Percentiles rank a stretch among this genome's conserved stretches.
These are phyloP conservation scores for Ardeotis arabs DNA, from an alignment of 2,113 vertebrate genomes.

Conservation along the genomic window DNA sequence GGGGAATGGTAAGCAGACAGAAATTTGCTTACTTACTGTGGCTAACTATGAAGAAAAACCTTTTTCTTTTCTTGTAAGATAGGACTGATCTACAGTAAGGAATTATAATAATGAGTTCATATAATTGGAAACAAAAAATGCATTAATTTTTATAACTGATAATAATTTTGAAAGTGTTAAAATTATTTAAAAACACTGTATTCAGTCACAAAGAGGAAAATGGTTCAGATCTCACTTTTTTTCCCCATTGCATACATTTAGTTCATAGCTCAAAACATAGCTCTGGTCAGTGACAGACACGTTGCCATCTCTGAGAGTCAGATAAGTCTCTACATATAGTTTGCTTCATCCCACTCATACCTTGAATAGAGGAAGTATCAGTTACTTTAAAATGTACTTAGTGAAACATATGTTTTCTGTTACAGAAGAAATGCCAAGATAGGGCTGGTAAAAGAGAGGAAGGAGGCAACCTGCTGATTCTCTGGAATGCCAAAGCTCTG, in stretches of 20 bases:
- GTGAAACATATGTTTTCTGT: neutral
- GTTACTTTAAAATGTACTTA: neutral
- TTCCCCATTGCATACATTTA: fast-evolving
- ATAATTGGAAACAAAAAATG: neutral
- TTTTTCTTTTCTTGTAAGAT: neutral
- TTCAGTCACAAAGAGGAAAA: neutral
- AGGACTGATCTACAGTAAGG: fast-evolving
- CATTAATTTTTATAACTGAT: neutral
- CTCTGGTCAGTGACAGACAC: neutral
- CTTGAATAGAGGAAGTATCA: neutral
- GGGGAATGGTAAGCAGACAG: neutral
- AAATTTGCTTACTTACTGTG: neutral
- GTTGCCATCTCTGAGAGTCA: neutral
- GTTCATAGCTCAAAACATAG: neutral
- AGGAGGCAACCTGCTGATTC: neutral
- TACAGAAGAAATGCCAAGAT: neutral
- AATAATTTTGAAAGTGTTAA: neutral
- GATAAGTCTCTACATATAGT: fast-evolving
- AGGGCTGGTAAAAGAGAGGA: neutral
- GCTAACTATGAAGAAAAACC: neutral
- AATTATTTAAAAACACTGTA: neutral
- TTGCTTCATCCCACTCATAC: neutral
- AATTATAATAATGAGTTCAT: neutral
- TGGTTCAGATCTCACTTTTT: neutral
- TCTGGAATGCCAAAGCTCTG: neutral